Evolutionary conservation across 2,113 vertebrate genomes (phyloP).

Genomic region (Nestor notabilis): DNA sequence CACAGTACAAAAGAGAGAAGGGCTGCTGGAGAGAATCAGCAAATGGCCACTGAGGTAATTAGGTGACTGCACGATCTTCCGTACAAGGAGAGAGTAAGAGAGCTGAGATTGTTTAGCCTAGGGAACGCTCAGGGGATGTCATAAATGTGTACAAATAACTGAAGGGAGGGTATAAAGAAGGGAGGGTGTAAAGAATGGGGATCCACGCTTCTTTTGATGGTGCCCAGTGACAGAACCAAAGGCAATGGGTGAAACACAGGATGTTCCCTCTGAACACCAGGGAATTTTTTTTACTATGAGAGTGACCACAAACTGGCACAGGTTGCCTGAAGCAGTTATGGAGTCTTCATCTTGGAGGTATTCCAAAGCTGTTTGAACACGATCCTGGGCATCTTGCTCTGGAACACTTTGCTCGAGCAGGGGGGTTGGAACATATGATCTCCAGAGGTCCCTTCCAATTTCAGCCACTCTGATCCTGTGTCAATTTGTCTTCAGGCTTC

Average conservation of each 20-base stretch:
- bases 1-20: background rate
- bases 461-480: fast-evolving
- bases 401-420: background rate
- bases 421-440: fast-evolving
- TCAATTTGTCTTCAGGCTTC: background rate
- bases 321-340: background rate
- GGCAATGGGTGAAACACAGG: background rate
- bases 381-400: background rate
- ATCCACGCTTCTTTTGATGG: fast-evolving
- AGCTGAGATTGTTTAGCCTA: background rate
- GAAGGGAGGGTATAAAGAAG: background rate
- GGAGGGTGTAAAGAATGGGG: background rate
- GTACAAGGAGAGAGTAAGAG: background rate
- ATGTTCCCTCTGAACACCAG: background rate
- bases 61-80: background rate
- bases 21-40: background rate
- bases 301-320: background rate
- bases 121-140: background rate
- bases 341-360: background rate
- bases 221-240: background rate
- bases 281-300: background rate
- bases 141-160: background rate
- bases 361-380: background rate
- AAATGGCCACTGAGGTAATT: background rate
- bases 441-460: background rate